Percentiles rank a stretch among this genome's conserved stretches.
These are phyloP conservation scores for Ancistrus triradiatus DNA, from an alignment of 2,113 vertebrate genomes.

Conservation along the genomic window DNA sequence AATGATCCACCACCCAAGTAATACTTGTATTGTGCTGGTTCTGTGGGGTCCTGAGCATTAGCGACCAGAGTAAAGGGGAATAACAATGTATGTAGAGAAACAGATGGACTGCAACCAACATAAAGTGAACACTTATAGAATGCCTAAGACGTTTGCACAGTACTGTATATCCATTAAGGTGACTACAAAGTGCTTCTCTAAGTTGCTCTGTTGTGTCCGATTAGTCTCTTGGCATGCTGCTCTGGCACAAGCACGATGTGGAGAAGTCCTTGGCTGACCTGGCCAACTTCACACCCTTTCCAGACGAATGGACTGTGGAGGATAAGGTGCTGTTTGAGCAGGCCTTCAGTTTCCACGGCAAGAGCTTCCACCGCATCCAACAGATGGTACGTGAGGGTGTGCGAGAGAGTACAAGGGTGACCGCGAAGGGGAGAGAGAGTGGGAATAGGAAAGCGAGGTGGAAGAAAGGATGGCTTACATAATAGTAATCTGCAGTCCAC, in stretches of 20 bases:
- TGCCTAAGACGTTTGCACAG: too few relatives aligned
- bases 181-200: too few relatives aligned
- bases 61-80: too few relatives aligned
- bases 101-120: too few relatives aligned
- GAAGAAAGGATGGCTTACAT: slow-evolving; percentile 27
- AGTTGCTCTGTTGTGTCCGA: not conserved
- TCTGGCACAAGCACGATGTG: slow-evolving; percentile 78
- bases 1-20: too few relatives aligned
- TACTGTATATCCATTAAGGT: too few relatives aligned
- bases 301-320: slow-evolving; percentile 76
- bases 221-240: slow-evolving; percentile 74
- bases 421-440: slow-evolving; percentile 3
- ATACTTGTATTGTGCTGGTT: too few relatives aligned
- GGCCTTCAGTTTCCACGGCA: slow-evolving; percentile 77
- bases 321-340: slow-evolving; percentile 79
- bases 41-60: too few relatives aligned
- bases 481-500: slow-evolving; percentile 33
- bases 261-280: slow-evolving; percentile 75
- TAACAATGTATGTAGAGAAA: too few relatives aligned
- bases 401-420: not conserved
- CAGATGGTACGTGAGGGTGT: slow-evolving; percentile 68
- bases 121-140: too few relatives aligned
- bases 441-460: slow-evolving; percentile 9
- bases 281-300: slow-evolving; percentile 77
- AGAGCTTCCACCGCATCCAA: slow-evolving; percentile 77